Base-by-base conservation (phyloP, 2,888 invertebrate genomes). In the Ptychoptera albimana region DNA sequence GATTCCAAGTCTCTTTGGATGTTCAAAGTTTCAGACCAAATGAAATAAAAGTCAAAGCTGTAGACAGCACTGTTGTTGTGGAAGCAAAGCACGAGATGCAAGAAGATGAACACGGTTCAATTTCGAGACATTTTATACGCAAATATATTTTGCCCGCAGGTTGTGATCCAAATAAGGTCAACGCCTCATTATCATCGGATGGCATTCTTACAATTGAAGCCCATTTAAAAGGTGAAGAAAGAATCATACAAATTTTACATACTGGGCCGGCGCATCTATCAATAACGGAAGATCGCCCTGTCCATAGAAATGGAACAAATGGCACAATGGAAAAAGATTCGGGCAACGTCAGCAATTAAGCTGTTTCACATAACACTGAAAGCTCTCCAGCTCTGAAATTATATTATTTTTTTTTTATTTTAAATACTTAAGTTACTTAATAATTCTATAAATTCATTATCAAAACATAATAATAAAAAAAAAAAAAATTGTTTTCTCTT, bases 1-100 rank as follows among this genome's bases (percentile, higher is more conserved):
- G 77, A 46, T 79, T 79, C 46, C 77, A 77, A 54, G 76, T 80
- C n/a, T 74, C 73, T 50, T 64, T 85, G 47, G 85, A 86, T 57
- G 81, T 86, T 1, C 77, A 80, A 54, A 80, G 84, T 53, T 87
- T 82, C 56, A 66, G 72, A 6, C 85, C 85, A 0, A 75, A 79
- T 10, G 85, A 86, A 60, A 78, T 87, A 37, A 70, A 73, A n/a
- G 83, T 87, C 13, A 84, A 83, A 60, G 82, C 82, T 0, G 72
- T 77, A 1, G 84, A 82, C 8, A 75, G 78, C 52, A 72, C 72
- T 43, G 71, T 86, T 14, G 71, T 76, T 46, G 71, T 82, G 10
- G 79, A 85, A 58, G 85, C 79, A 0, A 82, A 77, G 54, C 85
- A 82, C 58, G 80, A 81, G 55, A 75, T 82, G 48, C 77, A 77